Evolutionary conservation across 2,797 vertebrate species (phyloP), one percentile per base, ranked within the genome.

Genomic region (Octomys mimax): DNA sequence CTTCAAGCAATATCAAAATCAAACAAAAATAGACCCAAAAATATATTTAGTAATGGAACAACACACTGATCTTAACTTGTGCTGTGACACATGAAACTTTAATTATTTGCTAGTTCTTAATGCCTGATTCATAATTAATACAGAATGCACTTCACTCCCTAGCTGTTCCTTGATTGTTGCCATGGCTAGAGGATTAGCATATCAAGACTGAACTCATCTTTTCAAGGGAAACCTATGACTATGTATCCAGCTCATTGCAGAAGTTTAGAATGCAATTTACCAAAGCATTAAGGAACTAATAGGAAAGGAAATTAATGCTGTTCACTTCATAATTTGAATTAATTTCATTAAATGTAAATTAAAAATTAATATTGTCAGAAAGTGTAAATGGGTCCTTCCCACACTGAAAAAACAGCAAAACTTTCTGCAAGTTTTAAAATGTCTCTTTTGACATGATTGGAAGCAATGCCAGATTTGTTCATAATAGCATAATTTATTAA

Each of bases 111-210:
- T 96, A 98, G 97, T 89, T 91, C 97, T 98, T 96, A 96, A 96
- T 96, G 91, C 46, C 97, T 92, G 95, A 98, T 97, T 98, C 97
- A 98, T 98, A 98, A 98, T 98, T 98, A 98, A 98, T 97, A 97
- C 92, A 98, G 96, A 98, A 98, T 95, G 89, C 4, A 98, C 77
- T 91, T 77, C 97, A 97, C 95, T 97, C 97, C 97, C 97, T 97
- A 93, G 95, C 95, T 97, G 95, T 90, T 97, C 96, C 97, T 98
- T 98, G 98, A 98, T 98, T 98, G 98, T 94, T 97, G 97, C 97
- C 97, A 95, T 86, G 13, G 95, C 70, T 94, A 89, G 83, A 80
- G 94, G 97, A 98, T 98, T 98, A 98, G 96, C 98, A 98, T 98
- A 98, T 98, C 98, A 98, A 98, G 98, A 98, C 98, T 97, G 97